Percentiles rank a stretch among this genome's conserved stretches.
Evolutionary conservation across 2,888 invertebrate species (phyloP).

Genomic region (Parnassius orleans): DNA sequence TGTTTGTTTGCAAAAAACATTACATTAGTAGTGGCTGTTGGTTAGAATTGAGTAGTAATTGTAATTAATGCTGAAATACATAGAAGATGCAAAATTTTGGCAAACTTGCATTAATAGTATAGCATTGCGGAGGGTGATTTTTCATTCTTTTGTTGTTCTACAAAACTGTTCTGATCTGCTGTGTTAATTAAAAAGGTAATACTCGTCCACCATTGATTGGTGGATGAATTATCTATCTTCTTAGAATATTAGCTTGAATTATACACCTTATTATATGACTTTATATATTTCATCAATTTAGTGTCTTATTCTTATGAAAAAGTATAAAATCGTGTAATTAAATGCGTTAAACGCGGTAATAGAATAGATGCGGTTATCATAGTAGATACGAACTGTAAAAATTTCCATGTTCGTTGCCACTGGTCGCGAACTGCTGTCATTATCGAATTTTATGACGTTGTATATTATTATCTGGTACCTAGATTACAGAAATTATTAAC

Average conservation of each 20-base stretch:
- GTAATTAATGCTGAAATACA: too few species aligned
- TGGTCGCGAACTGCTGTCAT: slow-evolving; percentile 42
- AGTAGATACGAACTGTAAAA: slow-evolving; percentile 22
- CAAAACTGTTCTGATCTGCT: too few species aligned
- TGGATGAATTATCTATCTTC: not conserved
- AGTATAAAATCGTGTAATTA: slow-evolving; percentile 1
- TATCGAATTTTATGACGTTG: slow-evolving; percentile 68
- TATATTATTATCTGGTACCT: slow-evolving; percentile 63
- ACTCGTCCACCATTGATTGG: too few species aligned
- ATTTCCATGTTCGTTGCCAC: slow-evolving; percentile 39
- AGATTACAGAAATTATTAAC: slow-evolving; percentile 57
- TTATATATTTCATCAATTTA: not conserved
- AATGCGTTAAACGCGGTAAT: not conserved
- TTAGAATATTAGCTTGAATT: not conserved
- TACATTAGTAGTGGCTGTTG: too few species aligned
- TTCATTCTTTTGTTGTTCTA: too few species aligned
- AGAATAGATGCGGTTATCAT: slow-evolving; percentile 4
- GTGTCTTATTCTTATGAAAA: not conserved
- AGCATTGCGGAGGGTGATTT: too few species aligned
- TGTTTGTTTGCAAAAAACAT: too few species aligned
- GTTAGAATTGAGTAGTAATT: too few species aligned
- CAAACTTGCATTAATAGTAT: too few species aligned
- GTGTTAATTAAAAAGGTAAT: too few species aligned
- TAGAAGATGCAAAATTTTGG: too few species aligned
- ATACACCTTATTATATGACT: not conserved